Evolutionary conservation across 2,797 vertebrate species (phyloP), one percentile per base, ranked within the genome.

Genomic region (Scleropages formosus): DNA sequence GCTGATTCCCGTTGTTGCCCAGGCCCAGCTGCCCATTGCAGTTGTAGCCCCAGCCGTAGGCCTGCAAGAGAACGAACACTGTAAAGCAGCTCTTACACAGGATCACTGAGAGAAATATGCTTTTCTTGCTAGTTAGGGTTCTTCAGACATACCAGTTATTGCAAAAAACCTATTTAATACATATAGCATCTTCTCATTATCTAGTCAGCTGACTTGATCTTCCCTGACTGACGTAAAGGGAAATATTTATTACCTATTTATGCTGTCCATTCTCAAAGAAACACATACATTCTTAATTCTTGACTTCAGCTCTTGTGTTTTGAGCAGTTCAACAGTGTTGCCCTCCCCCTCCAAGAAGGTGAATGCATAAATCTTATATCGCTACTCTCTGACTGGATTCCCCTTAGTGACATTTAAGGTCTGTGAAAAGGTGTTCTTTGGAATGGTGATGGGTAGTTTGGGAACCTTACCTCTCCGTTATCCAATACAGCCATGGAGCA

Each of bases 11-110:
- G 0, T 95, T 96, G 88, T 95, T 97, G 71, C 98, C 98, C 80
- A 99, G 85, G 71, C 97, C 98, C 0, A 99, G 93, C 88, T 99
- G 97, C 3, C 97, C 97, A 0, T 99, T 99, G 75, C 97, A 98
- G 76, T 98, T 99, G 87, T 99, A 99, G 47, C 98, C 98, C 98
- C 97, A 99, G n/a, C 95, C 96, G 18, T 96, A 99, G 69, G 97
- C 94, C 97, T 98, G 67, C 47, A 16, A 4, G 10, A 13, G 12
- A 56, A 31, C n/a, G 20, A 8, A 51, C 6, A 72, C 8, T 49
- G 67, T 69, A 15, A 39, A 1, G 22, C 10, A 31, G 62, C 20
- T 27, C 62, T 4, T 26, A 12, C 18, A 39, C 18, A 31, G 15
- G 31, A 39, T 12, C 62, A 11, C 9, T 3, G 6, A n/a, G 39